Base-by-base conservation (phyloP, 64 coral and sea anemone genomes). In the Actinia tenebrosa region DNA sequence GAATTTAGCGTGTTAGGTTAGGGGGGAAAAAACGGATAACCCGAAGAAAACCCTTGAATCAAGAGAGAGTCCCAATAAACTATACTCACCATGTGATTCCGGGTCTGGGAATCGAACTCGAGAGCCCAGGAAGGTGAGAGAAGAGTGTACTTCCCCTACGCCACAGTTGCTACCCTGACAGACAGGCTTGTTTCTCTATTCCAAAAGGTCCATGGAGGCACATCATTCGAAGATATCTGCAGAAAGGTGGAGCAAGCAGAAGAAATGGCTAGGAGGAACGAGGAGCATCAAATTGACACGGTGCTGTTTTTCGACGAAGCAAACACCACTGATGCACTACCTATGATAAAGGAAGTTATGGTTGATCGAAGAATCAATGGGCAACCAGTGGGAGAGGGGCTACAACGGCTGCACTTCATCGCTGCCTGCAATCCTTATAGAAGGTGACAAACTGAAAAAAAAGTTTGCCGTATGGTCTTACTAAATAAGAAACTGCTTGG, bases 321-420 rank as follows among this genome's bases (percentile, higher is more conserved):
- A 16, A 94, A 94, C 50, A 94, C 92, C 7, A 93, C 92, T 3
- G 84, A 93, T 22, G 92, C 92, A 50, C 84, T 93, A 44, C 79
- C 64, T 44, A 90, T 94, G 93, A 94, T 94, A 53, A 94, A 94
- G 43, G 93, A 94, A 81, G 86, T 94, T 0, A 94, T 94, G 93
- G 93, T 94, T 8, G 93, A 94, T 85, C 69, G 89, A 68, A 91
- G 89, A 84, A 79, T 91, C 13, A 62, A 71, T 69, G 89, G 93
- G 22, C 80, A 71, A 37, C 85, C 85, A 1, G 60, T 94, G 63
- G 92, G 92, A 59, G 84, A 66, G 55, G 88, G 52, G 30, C 84
- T 79, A 4, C 80, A 84, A 30, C 71, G 89, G 4, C 85, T 94
- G 26, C 92, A 94, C 10, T 94, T 94, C 20, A 94, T 94, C 25